Evolutionary conservation across 2,797 vertebrate genomes (phyloP).

Genomic region (Babyrousa celebensis): DNA sequence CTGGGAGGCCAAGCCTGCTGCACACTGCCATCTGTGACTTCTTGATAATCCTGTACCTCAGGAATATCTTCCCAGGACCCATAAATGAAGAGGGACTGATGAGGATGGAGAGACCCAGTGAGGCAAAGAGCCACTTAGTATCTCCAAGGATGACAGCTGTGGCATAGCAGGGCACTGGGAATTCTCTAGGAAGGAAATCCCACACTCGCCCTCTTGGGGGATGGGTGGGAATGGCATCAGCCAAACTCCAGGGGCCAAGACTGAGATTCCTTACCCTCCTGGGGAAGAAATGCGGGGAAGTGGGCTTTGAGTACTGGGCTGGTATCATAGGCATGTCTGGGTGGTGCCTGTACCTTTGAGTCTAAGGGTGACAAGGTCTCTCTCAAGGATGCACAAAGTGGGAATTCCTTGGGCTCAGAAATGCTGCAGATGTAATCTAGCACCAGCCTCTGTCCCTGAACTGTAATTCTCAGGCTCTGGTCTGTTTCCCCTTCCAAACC

Average conservation of each 20-base stretch:
- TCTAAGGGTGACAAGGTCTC: slow-evolving; percentile 19
- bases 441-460: background rate
- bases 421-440: slow-evolving; percentile 20
- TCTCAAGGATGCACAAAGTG: background rate
- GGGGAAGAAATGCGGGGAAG: slow-evolving; percentile 43
- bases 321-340: background rate
- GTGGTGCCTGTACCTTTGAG: background rate
- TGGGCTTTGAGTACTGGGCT: background rate
- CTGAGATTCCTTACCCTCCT: background rate
- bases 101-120: background rate
- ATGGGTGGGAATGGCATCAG: background rate
- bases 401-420: slow-evolving; percentile 44
- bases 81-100: background rate
- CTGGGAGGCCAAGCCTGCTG: background rate
- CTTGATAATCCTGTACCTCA: background rate
- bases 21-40: background rate
- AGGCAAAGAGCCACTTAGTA: background rate
- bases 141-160: background rate
- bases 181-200: slow-evolving; percentile 34
- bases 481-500: slow-evolving; percentile 11
- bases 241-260: background rate
- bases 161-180: background rate
- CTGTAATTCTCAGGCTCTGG: background rate
- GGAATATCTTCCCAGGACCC: slow-evolving; percentile 26
- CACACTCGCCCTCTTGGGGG: background rate